These are phyloP conservation scores for Theristicus caerulescens DNA, from an alignment of 2,113 vertebrate species.

Conservation along the genomic window DNA sequence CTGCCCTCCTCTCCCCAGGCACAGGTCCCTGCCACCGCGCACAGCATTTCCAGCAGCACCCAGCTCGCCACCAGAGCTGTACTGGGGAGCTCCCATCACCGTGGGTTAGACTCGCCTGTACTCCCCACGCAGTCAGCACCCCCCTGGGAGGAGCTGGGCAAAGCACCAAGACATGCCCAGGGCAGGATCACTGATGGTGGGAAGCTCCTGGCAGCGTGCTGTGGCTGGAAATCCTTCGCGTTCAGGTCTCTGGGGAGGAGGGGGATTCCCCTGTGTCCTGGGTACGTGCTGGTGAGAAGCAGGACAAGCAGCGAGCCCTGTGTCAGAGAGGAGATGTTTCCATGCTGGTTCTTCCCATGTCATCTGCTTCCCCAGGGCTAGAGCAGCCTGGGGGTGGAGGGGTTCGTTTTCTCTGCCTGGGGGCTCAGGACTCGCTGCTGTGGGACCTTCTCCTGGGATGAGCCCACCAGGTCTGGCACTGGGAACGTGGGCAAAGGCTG, in stretches of 20 bases:
- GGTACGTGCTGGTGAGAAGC: accelerated
- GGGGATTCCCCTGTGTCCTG: neutral
- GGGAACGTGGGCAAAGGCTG: neutral
- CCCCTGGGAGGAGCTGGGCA: neutral
- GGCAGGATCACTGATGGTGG: accelerated
- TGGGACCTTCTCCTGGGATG: neutral
- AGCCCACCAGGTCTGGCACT: neutral
- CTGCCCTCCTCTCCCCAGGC: neutral
- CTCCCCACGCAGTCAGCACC: neutral
- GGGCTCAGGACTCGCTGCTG: neutral
- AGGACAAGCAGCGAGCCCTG: neutral
- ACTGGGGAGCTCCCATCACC: neutral
- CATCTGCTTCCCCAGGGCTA: neutral
- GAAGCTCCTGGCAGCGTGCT: neutral
- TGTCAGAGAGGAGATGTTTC: neutral
- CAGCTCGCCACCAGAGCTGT: neutral
- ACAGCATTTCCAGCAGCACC: neutral
- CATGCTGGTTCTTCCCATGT: neutral
- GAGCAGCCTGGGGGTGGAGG: neutral
- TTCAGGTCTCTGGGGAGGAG: neutral
- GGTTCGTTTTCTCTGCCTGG: neutral
- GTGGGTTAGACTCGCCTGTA: neutral
- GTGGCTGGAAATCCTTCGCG: neutral
- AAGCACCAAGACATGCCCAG: neutral
- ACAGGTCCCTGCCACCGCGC: neutral